Evolutionary conservation across 2,113 vertebrate genomes (phyloP).

Genomic region (Dermatemys mawii): DNA sequence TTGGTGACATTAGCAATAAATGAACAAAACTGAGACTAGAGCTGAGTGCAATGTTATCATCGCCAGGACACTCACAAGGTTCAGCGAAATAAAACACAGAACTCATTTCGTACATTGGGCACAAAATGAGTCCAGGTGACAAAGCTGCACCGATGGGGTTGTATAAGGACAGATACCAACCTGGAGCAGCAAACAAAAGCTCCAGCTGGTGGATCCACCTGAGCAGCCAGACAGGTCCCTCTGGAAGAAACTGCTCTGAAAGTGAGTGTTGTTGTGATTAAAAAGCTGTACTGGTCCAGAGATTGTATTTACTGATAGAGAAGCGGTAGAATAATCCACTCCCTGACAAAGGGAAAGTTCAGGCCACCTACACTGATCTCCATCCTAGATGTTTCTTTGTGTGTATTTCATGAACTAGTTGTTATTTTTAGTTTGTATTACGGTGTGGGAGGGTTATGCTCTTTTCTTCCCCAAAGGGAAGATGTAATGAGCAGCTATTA

Average conservation of each 20-base stretch:
- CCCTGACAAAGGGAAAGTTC: too few species aligned
- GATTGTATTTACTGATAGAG: not conserved
- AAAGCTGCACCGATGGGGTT: not conserved
- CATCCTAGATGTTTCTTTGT: too few species aligned
- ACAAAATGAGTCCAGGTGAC: not conserved
- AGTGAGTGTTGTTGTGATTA: not conserved
- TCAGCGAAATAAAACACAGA: not conserved
- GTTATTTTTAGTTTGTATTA: not conserved
- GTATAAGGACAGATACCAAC: not conserved
- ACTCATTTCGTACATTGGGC: fast-evolving
- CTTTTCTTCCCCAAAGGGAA: not conserved
- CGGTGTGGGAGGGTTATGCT: not conserved
- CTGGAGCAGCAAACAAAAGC: not conserved
- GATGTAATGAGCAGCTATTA: not conserved
- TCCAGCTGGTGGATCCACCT: not conserved
- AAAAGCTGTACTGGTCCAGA: not conserved
- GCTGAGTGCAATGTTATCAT: not conserved
- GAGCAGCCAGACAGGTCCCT: not conserved
- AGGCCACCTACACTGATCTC: not conserved
- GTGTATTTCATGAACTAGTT: not conserved
- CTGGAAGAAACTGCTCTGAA: not conserved
- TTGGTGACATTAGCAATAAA: not conserved
- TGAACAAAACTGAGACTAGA: not conserved
- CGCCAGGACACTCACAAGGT: too few species aligned
- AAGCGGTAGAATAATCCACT: not conserved